Evolutionary conservation across 2,113 vertebrate genomes (phyloP), one percentile per base, ranked within the genome.

Genomic region (Ailurus styani): DNA sequence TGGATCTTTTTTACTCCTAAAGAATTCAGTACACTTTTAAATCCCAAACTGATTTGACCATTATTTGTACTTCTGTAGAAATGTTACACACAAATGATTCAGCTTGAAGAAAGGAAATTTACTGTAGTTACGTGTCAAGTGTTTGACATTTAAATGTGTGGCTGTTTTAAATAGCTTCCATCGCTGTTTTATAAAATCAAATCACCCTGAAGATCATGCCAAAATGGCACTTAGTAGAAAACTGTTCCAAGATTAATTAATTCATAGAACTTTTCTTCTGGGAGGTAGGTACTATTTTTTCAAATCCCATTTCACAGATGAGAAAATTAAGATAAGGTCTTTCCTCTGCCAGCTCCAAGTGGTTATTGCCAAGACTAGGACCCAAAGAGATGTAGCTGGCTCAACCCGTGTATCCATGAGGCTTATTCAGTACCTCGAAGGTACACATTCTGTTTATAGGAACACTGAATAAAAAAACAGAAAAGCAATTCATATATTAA

Each of bases 401-500:
- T 84, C 14, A 72, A 37, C 10, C 29, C n/a, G 37, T 37, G 11
- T 18, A 17, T 81, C 34, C 55, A 9, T 77, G 72, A 62, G 78
- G 45, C 72, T 64, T 79, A 91, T 85, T 87, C 14, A 47, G 42
- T 87, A 40, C 72, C 18, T 64, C 84, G 78, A 37, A 92, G 86
- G 52, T 55, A 87, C 5, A 45, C 1, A 29, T 50, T 92, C 87
- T 90, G 54, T 91, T 93, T 78, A 82, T 25, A 88, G 52, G 92
- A 97, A 91, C 40, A 93, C 17, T 93, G 55, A 96, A 31, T 95
- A 31, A 85, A 93, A 97, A 97, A 97, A n/a, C n/a, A 54, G 57
- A 96, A 94, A 83, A 93, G 31, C 29, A 55, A 79, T 45, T 89
- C 55, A 86, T 83, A 84, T 91, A 72, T 86, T 34, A 93, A 87